Evolutionary conservation across 2,113 vertebrate genomes (phyloP).

Genomic region (Indri indri): DNA sequence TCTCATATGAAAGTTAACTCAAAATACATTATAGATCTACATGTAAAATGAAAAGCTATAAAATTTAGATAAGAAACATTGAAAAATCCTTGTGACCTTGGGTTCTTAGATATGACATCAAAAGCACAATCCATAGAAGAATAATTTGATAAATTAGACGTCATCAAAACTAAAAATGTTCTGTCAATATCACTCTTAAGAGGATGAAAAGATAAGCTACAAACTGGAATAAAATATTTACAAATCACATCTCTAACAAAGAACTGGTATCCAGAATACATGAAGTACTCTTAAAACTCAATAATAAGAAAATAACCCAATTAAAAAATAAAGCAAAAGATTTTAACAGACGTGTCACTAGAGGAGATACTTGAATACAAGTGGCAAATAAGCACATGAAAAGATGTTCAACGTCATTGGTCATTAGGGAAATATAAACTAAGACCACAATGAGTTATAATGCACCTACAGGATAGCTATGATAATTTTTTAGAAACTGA

Average conservation of each 20-base stretch:
- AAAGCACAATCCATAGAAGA: neutral
- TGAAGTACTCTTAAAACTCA: too few species aligned
- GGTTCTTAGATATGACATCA: neutral
- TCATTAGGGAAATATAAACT: neutral
- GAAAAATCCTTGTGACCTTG: neutral
- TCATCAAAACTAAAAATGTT: neutral
- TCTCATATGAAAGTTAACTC: neutral
- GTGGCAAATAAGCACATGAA: neutral
- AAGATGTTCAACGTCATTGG: neutral
- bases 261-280: too few species aligned
- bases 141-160: neutral
- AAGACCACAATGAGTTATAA: neutral
- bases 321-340: neutral
- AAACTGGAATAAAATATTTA: neutral
- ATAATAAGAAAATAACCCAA: too few species aligned
- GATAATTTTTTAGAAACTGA: neutral
- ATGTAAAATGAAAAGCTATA: neutral
- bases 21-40: neutral
- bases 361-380: neutral
- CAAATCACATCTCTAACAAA: too few species aligned
- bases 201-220: neutral
- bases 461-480: neutral
- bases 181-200: neutral
- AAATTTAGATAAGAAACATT: neutral
- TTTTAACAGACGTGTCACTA: neutral